These are phyloP conservation scores for Anoncus sp. DNA, from an alignment of 2,888 invertebrate genomes.

Conservation along the genomic window DNA sequence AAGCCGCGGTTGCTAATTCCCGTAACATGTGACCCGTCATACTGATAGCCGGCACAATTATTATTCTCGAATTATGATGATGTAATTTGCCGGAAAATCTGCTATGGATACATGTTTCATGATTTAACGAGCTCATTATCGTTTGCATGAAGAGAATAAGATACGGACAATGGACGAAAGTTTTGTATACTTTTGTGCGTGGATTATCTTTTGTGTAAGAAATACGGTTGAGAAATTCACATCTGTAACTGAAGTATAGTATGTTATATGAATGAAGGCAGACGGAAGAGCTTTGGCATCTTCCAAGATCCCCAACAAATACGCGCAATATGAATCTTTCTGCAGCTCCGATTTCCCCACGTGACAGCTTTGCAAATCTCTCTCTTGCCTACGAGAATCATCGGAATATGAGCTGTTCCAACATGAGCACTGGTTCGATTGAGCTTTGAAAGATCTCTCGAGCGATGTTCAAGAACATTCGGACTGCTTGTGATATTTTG, in stretches of 20 bases:
- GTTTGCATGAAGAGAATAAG: neutral
- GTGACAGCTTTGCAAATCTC: neutral
- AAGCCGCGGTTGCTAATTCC: slow-evolving; percentile 19
- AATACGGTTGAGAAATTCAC: neutral
- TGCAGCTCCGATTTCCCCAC: neutral
- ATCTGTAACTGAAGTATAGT: neutral
- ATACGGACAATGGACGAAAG: neutral
- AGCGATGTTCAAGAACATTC: neutral
- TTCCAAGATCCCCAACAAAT: neutral
- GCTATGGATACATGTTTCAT: neutral
- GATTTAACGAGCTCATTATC: neutral
- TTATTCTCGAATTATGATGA: slow-evolving; percentile 5
- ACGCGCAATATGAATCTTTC: neutral
- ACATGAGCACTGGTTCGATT: neutral
- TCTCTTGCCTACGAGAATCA: neutral
- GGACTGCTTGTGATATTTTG: slow-evolving; percentile 4
- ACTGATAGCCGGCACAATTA: slow-evolving; percentile 17
- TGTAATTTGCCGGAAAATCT: neutral
- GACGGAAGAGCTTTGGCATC: neutral
- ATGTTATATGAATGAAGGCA: neutral
- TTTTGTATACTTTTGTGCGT: neutral
- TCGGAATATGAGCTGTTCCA: neutral
- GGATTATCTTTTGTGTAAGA: neutral
- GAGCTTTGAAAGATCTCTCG: neutral
- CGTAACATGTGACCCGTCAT: neutral